Base-by-base conservation (phyloP, 2,113 vertebrate species). In the Dicrurus megarhynchus region DNA sequence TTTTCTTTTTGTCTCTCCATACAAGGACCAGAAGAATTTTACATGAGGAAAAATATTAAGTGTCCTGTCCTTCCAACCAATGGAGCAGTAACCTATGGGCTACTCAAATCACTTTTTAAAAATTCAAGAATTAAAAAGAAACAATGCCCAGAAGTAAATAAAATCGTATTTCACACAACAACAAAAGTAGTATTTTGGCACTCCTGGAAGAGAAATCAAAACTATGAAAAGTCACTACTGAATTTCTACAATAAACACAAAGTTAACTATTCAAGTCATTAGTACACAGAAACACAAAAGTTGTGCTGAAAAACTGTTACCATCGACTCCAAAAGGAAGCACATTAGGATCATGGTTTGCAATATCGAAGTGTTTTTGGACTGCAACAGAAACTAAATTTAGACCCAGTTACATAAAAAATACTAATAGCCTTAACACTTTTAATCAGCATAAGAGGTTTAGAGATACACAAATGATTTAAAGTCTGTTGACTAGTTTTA, bases 391-490 rank as follows among this genome's bases (percentile, higher is more conserved):
- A 84, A 91, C 95, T 97, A 97, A 95, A 97, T 97, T 97, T 97
- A 97, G 96, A 96, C 69, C 41, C 24, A 75, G 97, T 97, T 97
- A 97, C 92, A 97, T 97, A 97, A 97, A 97, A 97, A 95, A 95
- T 83, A 96, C 91, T 94, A 97, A 97, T 97, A 97, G 96, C 84
- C 92, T 97, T 96, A 97, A 96, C 93, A 97, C 93, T 96, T 97
- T 96, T 90, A 97, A 97, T 97, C 97, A 97, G 96, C 59, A 23
- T 96, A 97, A 97, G 97, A 97, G 97, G 97, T 96, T 97, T 97
- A 97, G 74, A 95, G 96, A 95, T 87, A 91, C 52, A 95, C 94
- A 95, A 97, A 96, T 96, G 92, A 97, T 96, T 96, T 95, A 76
- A 94, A 94, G 92, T 93, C 96, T 96, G 93, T 95, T 90, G 91